A percentile compares a stretch with the other conserved stretches of the same genome.
These are phyloP conservation scores for Eciton burchellii DNA, from an alignment of 1,140 invertebrate genomes.

Conservation along the genomic window DNA sequence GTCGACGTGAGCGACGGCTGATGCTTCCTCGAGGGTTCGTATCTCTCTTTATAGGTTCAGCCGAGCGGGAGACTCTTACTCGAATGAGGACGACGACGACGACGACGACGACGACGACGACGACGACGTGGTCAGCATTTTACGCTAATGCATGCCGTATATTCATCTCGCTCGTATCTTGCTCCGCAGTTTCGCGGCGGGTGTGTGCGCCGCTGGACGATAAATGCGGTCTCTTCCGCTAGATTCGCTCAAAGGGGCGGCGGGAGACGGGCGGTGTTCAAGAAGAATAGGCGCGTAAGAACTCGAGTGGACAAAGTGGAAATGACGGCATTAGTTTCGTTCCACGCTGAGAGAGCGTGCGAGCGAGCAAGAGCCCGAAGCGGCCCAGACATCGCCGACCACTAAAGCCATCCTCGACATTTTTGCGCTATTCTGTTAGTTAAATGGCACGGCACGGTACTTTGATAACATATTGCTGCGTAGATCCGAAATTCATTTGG, in stretches of 20 bases:
- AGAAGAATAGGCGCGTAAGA: constrained; percentile 51
- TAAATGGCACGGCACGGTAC: constrained; percentile 8
- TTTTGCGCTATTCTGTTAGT: constrained; percentile 41
- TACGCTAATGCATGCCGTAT: constrained; percentile 32
- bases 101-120: constrained; percentile 21
- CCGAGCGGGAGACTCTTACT: constrained; percentile 29
- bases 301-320: constrained; percentile 65
- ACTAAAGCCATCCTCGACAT: constrained; percentile 44
- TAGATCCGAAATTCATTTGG: background rate
- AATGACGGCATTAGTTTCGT: constrained; percentile 66
- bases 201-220: constrained; percentile 41
- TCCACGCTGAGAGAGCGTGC: background rate
- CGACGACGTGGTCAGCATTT: constrained; percentile 67
- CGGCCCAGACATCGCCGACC: constrained; percentile 14
- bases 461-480: constrained; percentile 25
- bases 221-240: constrained; percentile 62
- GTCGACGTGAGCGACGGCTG: constrained; percentile 28
- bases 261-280: constrained; percentile 32
- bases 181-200: constrained; percentile 48
- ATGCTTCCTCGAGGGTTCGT: constrained; percentile 38
- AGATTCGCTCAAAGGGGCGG: constrained; percentile 58
- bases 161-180: constrained; percentile 56
- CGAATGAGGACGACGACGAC: constrained; percentile 29
- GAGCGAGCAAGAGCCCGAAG: background rate
- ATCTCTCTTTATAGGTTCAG: constrained; percentile 32